phyloP scores from a whole-genome alignment of 2,888 invertebrate genomes.

The Sthenelais limicola region DNA sequence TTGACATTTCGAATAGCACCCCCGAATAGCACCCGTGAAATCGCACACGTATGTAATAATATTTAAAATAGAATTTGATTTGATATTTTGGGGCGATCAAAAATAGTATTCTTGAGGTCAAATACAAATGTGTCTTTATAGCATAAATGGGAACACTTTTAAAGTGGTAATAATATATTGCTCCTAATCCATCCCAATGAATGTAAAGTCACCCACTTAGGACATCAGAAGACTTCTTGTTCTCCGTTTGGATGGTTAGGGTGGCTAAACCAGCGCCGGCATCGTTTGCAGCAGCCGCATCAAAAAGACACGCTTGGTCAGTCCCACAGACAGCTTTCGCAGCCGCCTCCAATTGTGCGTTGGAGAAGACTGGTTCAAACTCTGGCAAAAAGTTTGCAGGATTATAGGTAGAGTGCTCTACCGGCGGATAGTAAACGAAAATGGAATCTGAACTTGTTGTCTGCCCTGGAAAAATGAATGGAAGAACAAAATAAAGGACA shows the following conservation, averaged over 20 bases:
- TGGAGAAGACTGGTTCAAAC: background rate
- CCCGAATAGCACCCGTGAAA: no score
- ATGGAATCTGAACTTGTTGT: background rate
- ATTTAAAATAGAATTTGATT: no score
- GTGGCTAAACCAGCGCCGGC: constrained; percentile 1
- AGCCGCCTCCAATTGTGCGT: background rate
- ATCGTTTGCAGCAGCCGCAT: constrained; percentile 15
- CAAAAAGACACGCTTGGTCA: constrained; percentile 33
- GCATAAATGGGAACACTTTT: no score
- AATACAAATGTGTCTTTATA: no score
- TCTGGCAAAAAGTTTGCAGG: background rate
- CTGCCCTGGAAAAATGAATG: constrained; percentile 28
- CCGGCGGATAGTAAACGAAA: background rate
- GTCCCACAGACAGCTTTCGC: constrained; percentile 14
- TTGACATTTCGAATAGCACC: no score
- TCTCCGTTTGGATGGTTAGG: background rate
- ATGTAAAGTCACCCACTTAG: background rate
- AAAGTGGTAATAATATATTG: no score
- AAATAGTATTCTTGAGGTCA: no score
- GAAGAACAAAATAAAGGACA: no score
- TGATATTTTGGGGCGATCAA: no score
- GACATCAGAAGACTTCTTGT: background rate
- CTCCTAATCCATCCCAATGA: background rate
- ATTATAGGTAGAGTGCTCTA: background rate
- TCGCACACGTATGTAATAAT: no score